Conservation (phyloP, 2,797 vertebrate species). For the Muscicapa striata region DNA sequence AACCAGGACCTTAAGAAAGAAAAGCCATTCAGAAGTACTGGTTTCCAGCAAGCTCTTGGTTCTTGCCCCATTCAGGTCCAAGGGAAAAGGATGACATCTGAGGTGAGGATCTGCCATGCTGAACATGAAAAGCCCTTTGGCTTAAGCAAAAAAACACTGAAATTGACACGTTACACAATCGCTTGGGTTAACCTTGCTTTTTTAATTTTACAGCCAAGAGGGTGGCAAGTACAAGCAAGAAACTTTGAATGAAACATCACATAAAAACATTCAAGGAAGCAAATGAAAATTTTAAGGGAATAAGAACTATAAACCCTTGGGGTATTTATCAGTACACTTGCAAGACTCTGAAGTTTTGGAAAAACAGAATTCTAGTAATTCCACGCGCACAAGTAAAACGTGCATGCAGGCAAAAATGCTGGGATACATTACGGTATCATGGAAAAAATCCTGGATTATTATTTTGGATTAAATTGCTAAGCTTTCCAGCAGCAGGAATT, state of each 20-base stretch:
- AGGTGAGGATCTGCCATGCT: background rate
- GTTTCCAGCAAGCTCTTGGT: background rate
- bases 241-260: background rate
- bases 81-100: background rate
- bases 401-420: background rate
- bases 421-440: background rate
- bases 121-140: background rate
- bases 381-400: background rate
- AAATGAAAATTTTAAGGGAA: background rate
- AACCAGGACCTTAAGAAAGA: background rate
- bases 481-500: background rate
- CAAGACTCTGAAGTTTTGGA: background rate
- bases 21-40: background rate
- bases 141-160: background rate
- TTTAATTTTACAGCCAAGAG: background rate
- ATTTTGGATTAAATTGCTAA: background rate
- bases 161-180: background rate
- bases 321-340: background rate
- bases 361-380: background rate
- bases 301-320: background rate
- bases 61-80: background rate
- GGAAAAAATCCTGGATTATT: background rate
- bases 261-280: background rate
- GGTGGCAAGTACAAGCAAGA: background rate
- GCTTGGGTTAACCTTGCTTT: background rate